These are phyloP conservation scores for Pycnonotus jocosus DNA, from an alignment of 2,113 vertebrate genomes.

Conservation along the genomic window DNA sequence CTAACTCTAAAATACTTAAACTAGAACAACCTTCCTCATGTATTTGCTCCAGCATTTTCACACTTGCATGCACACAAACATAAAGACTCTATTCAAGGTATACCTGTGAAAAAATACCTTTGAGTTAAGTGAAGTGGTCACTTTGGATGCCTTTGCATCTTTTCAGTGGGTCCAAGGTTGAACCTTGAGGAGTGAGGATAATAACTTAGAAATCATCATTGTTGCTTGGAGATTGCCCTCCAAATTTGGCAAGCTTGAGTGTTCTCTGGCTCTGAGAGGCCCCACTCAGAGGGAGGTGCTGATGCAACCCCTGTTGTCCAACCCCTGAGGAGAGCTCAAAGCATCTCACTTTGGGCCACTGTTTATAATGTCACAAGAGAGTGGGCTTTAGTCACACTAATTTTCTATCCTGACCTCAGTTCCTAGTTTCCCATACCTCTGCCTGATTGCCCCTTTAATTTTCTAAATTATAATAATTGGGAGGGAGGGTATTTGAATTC, in stretches of 20 bases:
- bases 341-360: not conserved
- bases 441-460: too few species aligned
- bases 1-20: not conserved
- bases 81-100: not conserved
- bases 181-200: not conserved
- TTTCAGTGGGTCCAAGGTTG: not conserved
- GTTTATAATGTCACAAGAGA: not conserved
- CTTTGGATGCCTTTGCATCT: not conserved
- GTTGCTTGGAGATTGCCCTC: not conserved
- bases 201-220: not conserved
- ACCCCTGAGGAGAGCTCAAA: not conserved
- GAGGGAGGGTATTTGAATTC: too few species aligned
- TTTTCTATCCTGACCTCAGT: not conserved
- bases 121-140: not conserved
- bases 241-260: not conserved
- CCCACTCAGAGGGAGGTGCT: not conserved
- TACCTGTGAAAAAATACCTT: not conserved
- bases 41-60: not conserved
- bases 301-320: fast-evolving
- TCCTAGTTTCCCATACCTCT: too few species aligned
- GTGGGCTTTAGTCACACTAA: not conserved
- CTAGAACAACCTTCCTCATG: not conserved
- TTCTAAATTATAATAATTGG: too few species aligned
- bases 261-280: not conserved
- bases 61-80: not conserved